Percentiles rank a stretch among this genome's conserved stretches.
Evolutionary conservation across 2,797 vertebrate genomes (phyloP).

Genomic region (Rhabdomys pumilio): DNA sequence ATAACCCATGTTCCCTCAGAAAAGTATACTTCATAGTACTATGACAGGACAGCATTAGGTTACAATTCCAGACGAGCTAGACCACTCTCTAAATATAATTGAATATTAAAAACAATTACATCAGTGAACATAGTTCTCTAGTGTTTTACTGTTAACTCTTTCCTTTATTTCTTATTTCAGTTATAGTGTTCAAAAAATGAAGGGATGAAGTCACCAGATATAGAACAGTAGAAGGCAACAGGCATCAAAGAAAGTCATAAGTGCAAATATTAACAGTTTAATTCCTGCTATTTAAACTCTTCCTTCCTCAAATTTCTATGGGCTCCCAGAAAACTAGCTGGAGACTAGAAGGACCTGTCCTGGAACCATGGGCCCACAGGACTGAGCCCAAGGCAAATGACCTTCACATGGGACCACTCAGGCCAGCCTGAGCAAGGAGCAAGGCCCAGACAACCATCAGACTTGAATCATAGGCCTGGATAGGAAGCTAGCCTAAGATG

Average conservation of each 20-base stretch:
- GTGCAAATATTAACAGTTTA: not conserved
- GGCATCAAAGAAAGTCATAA: not conserved
- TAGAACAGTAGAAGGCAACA: not conserved
- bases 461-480: no score
- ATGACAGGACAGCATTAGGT: not conserved
- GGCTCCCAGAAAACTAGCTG: no score
- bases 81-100: not conserved
- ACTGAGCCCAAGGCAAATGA: no score
- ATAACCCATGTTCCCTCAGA: not conserved
- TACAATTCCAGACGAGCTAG: not conserved
- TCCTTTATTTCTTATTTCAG: constrained; percentile 27
- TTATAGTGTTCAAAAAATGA: not conserved
- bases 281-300: not conserved
- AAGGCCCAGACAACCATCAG: no score
- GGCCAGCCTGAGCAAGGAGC: no score
- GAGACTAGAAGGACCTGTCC: no score
- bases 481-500: no score
- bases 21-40: not conserved
- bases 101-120: constrained; percentile 16
- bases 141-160: not conserved
- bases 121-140: not conserved
- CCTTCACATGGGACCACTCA: no score
- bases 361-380: no score
- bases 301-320: not conserved
- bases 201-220: not conserved